Percentiles rank a stretch among this genome's conserved stretches.
Evolutionary conservation across 2,797 vertebrate species (phyloP).

Genomic region (Orientallactaga sibirica): DNA sequence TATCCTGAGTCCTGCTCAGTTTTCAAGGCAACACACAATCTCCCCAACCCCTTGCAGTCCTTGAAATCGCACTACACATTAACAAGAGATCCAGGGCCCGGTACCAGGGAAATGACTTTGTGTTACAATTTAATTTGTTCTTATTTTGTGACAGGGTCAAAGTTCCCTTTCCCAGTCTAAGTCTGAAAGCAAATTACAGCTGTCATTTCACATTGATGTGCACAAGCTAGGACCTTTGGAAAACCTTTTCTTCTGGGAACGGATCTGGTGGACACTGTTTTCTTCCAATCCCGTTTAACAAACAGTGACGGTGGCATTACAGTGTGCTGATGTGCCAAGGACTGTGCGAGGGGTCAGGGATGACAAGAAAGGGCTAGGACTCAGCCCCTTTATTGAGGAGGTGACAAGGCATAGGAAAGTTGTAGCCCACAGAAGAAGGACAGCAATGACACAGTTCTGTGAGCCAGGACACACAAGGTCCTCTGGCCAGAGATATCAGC

Average conservation of each 20-base stretch:
- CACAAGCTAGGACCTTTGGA: slow-evolving; percentile 65
- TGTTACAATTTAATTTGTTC: slow-evolving; percentile 82
- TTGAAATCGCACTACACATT: background rate
- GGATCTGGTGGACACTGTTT: slow-evolving; percentile 39
- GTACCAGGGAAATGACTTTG: slow-evolving; percentile 73
- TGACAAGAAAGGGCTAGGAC: background rate
- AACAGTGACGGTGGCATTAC: background rate
- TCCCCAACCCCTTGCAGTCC: background rate
- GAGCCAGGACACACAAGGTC: background rate
- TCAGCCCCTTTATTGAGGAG: background rate
- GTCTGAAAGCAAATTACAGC: slow-evolving; percentile 76
- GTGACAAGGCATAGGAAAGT: background rate
- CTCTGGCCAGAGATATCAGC: background rate
- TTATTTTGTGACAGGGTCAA: slow-evolving; percentile 79
- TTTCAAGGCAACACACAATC: background rate
- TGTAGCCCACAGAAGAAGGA: background rate
- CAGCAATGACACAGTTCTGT: background rate
- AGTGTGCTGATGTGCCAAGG: background rate
- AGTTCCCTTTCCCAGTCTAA: slow-evolving; percentile 72
- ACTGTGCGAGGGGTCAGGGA: background rate
- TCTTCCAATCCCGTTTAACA: slow-evolving; percentile 11
- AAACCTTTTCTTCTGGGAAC: slow-evolving; percentile 70
- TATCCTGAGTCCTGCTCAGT: background rate
- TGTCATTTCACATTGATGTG: slow-evolving; percentile 67
- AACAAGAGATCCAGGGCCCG: slow-evolving; percentile 72